These are phyloP conservation scores for Leucosticte australis DNA, from an alignment of 2,113 vertebrate species.

Conservation along the genomic window DNA sequence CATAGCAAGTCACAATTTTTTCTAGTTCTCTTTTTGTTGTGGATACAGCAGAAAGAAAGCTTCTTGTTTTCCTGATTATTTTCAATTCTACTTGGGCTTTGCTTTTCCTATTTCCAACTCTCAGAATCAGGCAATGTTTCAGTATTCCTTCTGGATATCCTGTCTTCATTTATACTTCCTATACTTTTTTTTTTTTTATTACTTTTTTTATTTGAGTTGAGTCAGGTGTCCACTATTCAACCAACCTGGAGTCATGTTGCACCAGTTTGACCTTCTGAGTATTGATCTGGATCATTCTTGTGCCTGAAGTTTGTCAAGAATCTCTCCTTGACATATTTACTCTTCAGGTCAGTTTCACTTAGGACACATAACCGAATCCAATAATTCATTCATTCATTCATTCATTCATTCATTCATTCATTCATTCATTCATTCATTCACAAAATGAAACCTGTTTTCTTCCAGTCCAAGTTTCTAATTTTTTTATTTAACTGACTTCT, in stretches of 20 bases:
- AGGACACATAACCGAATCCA: not conserved
- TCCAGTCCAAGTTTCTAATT: not conserved
- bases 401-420: not conserved
- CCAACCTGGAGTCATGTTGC: not conserved
- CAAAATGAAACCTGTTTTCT: not conserved
- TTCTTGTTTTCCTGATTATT: not conserved
- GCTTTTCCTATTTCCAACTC: not conserved
- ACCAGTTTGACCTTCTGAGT: not conserved
- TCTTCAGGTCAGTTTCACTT: not conserved
- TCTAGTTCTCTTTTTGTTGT: not conserved
- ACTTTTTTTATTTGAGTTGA: not conserved
- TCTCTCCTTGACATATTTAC: not conserved
- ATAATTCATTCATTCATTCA: not conserved
- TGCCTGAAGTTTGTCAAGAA: not conserved
- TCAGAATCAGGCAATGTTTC: not conserved
- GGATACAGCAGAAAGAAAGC: not conserved
- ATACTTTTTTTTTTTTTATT: not conserved
- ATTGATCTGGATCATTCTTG: not conserved
- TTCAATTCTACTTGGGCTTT: not conserved
- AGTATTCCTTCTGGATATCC: not conserved
- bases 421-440: not conserved
- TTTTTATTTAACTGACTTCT: not conserved
- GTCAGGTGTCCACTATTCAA: not conserved
- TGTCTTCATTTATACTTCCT: not conserved
- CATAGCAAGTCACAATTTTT: not conserved